phyloP scores from a whole-genome alignment of 2,888 invertebrate genomes.

The Acleris emargana region DNA sequence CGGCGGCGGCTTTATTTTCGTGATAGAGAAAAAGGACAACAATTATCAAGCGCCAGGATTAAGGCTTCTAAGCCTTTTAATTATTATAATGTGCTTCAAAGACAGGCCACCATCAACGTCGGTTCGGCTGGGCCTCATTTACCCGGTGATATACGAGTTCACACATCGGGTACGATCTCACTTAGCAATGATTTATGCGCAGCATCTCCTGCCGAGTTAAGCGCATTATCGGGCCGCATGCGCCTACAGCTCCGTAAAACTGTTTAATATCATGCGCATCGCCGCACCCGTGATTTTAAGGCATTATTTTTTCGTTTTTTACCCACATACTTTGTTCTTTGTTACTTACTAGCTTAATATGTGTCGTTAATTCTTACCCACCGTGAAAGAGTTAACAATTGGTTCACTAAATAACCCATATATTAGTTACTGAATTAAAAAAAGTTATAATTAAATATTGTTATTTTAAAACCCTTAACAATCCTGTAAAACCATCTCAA shows the following conservation, averaged over 20 bases:
- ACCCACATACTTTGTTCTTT: too few relatives aligned
- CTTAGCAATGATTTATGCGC: constrained; percentile 81
- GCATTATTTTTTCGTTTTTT: too few relatives aligned
- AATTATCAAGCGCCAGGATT: constrained; percentile 42
- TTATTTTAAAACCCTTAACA: too few relatives aligned
- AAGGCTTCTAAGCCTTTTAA: constrained; percentile 57
- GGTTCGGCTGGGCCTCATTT: constrained; percentile 69
- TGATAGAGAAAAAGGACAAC: constrained; percentile 30
- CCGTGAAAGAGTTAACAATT: too few relatives aligned
- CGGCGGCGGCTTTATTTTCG: constrained; percentile 1
- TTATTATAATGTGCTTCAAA: constrained; percentile 62
- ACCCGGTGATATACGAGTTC: constrained; percentile 80
- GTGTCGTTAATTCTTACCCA: too few relatives aligned
- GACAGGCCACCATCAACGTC: constrained; percentile 69
- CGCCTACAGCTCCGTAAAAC: constrained; percentile 74
- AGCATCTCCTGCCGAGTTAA: constrained; percentile 76
- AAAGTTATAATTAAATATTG: too few relatives aligned
- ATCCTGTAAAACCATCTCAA: too few relatives aligned
- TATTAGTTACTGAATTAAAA: too few relatives aligned
- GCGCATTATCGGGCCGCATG: constrained; percentile 76
- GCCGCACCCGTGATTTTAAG: too few relatives aligned
- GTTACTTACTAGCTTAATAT: too few relatives aligned
- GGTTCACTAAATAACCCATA: too few relatives aligned
- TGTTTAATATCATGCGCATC: constrained; percentile 55
- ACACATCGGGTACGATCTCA: constrained; percentile 80